A percentile compares a stretch with the other conserved stretches of the same genome.
Evolutionary conservation across 2,888 invertebrate genomes (phyloP).

Genomic region (Proisotoma minuta): DNA sequence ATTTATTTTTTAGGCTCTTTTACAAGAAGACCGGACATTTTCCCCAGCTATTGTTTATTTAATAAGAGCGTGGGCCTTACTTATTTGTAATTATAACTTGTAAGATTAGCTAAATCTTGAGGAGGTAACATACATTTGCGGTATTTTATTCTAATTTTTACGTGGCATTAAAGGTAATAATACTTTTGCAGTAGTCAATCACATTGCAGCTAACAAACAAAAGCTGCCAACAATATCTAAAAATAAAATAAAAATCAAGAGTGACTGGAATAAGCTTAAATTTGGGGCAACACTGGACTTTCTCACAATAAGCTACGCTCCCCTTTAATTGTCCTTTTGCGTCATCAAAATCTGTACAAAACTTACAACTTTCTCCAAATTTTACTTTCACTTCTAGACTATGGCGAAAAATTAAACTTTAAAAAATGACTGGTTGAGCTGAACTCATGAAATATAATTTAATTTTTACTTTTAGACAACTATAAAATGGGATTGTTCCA

Average conservation of each 20-base stretch:
- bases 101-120: too few species aligned
- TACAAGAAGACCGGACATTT: too few species aligned
- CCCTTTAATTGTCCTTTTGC: too few species aligned
- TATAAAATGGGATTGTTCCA: conserved; percentile 4
- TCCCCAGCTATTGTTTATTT: neutral
- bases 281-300: neutral
- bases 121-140: conserved; percentile 6
- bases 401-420: neutral
- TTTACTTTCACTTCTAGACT: neutral
- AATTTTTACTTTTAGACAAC: too few species aligned
- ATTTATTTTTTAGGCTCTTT: too few species aligned
- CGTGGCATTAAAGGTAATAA: neutral
- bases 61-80: neutral
- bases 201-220: too few species aligned
- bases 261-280: neutral
- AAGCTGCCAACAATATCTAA: too few species aligned
- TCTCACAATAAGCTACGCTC: neutral
- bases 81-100: neutral
- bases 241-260: neutral
- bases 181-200: conserved; percentile 1
- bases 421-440: conserved; percentile 2
- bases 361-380: neutral
- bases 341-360: neutral
- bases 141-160: too few species aligned
- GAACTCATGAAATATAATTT: neutral